Percentiles rank a stretch among this genome's conserved stretches.
These are phyloP conservation scores for Notocelia uddmanniana DNA, from an alignment of 2,888 invertebrate genomes.

Conservation along the genomic window DNA sequence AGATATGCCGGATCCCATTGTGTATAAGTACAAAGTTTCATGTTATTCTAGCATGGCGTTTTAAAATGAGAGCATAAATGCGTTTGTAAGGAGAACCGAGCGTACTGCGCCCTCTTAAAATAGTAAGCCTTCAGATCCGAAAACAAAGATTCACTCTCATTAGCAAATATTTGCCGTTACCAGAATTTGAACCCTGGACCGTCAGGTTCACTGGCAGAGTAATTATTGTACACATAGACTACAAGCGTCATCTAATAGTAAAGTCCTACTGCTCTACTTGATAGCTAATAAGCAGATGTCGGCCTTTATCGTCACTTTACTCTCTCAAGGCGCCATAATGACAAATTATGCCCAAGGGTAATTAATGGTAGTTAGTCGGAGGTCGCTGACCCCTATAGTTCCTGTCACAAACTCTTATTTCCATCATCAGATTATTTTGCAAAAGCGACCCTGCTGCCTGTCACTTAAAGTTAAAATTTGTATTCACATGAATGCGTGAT, in stretches of 20 bases:
- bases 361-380: constrained; percentile 28
- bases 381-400: constrained; percentile 5
- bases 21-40: no score
- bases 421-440: neutral
- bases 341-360: constrained; percentile 29
- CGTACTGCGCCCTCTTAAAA: no score
- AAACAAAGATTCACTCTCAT: neutral
- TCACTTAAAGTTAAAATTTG: neutral
- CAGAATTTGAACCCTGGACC: neutral
- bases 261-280: neutral
- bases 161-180: neutral
- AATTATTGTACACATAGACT: neutral
- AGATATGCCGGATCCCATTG: no score
- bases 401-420: constrained; percentile 2
- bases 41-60: no score
- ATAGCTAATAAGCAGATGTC: neutral
- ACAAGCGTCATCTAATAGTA: neutral
- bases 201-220: no score
- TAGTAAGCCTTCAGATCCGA: neutral
- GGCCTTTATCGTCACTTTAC: constrained; percentile 13
- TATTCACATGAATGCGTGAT: neutral
- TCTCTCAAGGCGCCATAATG: constrained; percentile 27
- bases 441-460: neutral
- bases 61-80: no score
- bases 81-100: no score